Percentiles rank a stretch among this genome's conserved stretches.
Evolutionary conservation across 2,888 invertebrate genomes (phyloP).

Genomic region (Synanthedon vespiformis): DNA sequence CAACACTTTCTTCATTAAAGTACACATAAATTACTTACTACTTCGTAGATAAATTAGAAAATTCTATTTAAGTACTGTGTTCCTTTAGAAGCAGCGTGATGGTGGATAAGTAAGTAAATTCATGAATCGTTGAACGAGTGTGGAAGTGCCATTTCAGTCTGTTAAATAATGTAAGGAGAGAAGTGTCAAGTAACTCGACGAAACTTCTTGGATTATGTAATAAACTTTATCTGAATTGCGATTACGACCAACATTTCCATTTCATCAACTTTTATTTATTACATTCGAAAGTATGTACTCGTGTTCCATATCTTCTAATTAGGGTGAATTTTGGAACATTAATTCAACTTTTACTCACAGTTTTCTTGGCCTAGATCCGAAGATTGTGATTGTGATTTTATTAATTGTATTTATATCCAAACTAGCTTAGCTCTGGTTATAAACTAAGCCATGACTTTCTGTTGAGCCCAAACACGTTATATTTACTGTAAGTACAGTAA

Average conservation of each 20-base stretch:
- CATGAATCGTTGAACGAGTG: conserved; percentile 17
- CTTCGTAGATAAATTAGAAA: not conserved
- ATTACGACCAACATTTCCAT: not conserved
- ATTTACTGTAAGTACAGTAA: no score
- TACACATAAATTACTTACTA: conserved; percentile 5
- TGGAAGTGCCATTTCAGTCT: conserved; percentile 22
- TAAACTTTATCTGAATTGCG: not conserved
- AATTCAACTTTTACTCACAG: no score
- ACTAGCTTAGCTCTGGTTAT: no score
- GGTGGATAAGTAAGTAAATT: conserved; percentile 1
- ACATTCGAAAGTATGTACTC: no score
- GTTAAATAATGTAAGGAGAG: conserved; percentile 34
- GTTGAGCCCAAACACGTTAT: no score
- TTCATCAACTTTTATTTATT: no score
- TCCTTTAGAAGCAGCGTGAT: not conserved
- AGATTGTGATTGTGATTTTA: no score
- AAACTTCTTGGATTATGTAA: conserved; percentile 35
- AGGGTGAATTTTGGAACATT: no score
- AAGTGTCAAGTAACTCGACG: conserved; percentile 26
- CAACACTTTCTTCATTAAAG: conserved; percentile 14
- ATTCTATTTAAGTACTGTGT: not conserved
- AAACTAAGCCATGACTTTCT: no score
- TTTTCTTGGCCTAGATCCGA: no score
- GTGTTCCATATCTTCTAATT: no score
- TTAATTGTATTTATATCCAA: no score